phyloP scores from a whole-genome alignment of 1,140 invertebrate genomes.

The Goniozus legneri region DNA sequence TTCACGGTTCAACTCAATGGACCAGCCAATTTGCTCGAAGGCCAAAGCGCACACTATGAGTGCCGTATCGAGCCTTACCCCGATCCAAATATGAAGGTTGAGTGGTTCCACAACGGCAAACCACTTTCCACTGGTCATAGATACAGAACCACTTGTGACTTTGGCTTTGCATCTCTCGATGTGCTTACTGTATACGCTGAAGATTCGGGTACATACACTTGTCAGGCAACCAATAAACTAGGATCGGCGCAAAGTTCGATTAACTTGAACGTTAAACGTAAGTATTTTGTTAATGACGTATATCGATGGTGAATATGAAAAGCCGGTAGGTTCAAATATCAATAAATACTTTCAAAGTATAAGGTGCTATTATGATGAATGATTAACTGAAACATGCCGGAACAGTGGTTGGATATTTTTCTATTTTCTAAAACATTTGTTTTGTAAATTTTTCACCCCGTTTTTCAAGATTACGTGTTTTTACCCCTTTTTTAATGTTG shows the following conservation, averaged over 20 bases:
- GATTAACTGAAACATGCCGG: too few species aligned
- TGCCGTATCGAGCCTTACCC: conserved; percentile 94
- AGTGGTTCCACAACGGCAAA: conserved; percentile 93
- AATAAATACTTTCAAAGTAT: too few species aligned
- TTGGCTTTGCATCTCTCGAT: conserved; percentile 92
- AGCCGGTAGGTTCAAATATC: too few species aligned
- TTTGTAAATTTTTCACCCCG: too few species aligned
- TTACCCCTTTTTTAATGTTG: too few species aligned
- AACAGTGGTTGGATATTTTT: too few species aligned
- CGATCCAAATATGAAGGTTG: conserved; percentile 87
- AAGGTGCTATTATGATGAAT: too few species aligned
- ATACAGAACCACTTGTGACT: conserved; percentile 89
- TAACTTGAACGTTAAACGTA: conserved; percentile 77
- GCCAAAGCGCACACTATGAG: conserved; percentile 92
- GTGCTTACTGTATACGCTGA: conserved; percentile 90
- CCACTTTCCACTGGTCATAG: conserved; percentile 87
- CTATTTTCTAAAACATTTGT: not conserved
- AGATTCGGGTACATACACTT: conserved; percentile 90
- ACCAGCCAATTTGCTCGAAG: conserved; percentile 75
- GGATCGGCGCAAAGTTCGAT: conserved; percentile 79
- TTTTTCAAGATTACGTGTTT: too few species aligned
- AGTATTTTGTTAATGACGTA: too few species aligned
- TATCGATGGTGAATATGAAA: too few species aligned
- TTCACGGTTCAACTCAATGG: conserved; percentile 86
- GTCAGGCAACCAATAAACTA: conserved; percentile 82